These are phyloP conservation scores for Plectrocnemia conspersa DNA, from an alignment of 1,140 invertebrate genomes.

Conservation along the genomic window DNA sequence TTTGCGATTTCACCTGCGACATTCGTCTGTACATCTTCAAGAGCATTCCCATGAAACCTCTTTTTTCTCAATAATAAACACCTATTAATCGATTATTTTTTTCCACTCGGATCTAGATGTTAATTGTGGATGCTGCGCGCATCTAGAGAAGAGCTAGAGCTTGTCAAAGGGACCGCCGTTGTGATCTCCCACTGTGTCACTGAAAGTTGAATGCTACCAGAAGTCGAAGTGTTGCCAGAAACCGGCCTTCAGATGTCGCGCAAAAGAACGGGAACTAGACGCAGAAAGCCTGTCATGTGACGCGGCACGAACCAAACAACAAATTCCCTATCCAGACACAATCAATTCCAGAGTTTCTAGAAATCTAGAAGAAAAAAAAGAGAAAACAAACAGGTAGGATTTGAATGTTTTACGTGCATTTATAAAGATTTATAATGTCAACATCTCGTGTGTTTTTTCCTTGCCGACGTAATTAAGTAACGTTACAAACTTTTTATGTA, in stretches of 20 bases:
- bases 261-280: background rate
- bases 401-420: background rate
- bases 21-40: too few relatives aligned
- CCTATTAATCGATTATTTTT: constrained; percentile 7
- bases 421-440: background rate
- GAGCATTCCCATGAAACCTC: too few relatives aligned
- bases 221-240: constrained; percentile 18
- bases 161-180: constrained; percentile 14
- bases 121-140: constrained; percentile 14
- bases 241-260: constrained; percentile 14
- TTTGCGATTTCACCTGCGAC: too few relatives aligned
- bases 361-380: too few relatives aligned
- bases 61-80: constrained; percentile 4
- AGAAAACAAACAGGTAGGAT: too few relatives aligned
- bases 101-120: constrained; percentile 10
- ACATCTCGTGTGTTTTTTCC: background rate
- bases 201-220: constrained; percentile 9
- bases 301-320: too few relatives aligned
- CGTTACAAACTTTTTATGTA: constrained; percentile 14
- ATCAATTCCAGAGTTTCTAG: too few relatives aligned
- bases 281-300: too few relatives aligned
- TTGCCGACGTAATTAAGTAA: constrained; percentile 14
- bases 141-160: background rate
- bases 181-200: constrained; percentile 19
- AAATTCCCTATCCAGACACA: too few relatives aligned